Base-by-base conservation (phyloP, 2,113 vertebrate species). In the Pollimyrus isidori region DNA sequence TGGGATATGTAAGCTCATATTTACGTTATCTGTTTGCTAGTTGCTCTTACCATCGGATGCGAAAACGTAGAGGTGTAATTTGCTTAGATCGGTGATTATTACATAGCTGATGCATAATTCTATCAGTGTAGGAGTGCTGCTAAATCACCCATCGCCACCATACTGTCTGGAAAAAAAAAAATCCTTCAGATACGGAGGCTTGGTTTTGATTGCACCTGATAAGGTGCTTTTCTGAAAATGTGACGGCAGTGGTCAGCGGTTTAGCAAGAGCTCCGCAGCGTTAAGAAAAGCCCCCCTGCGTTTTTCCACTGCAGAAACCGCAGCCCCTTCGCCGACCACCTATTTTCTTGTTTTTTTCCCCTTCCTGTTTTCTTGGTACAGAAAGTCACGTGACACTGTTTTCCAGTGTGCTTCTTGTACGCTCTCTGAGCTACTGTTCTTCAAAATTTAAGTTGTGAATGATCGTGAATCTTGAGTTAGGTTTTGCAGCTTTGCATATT, bases 1-100 rank as follows among this genome's bases (percentile, higher is more conserved):
- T 98, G 83, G 98, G 98, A 92, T 98, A 98, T 50, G 98, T 98
- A 96, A 98, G 98, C 97, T 26, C 49, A 26, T 10, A 13, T 56
- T 88, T 86, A 19, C 30, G 19, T 86, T 52, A 11, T 45, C 19
- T 23, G 9, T 84, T 19, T 48, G 6, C 2, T 17, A 50, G 17
- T 52, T 9, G 5, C 46, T 88, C 46, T 73, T 52, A 3, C 49
- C 46, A 2, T 80, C 65, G 7, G 21, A 45, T n/a, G 13, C 4
- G 10, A 42, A 80, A 80, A 1, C 26, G 1, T 62, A n/a, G 62
- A 65, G 62, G 62, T 30, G 62, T 30, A 13, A 13, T 30, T 30
- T 30, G 7, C 19, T 30, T 4, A 30, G 10, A 30, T 15, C 30
- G 62, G 26, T 11, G n/a, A 30, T 56, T 30, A 69, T 69, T 80